A percentile compares a stretch with the other conserved stretches of the same genome.
These are phyloP conservation scores for Aurelia aurita DNA, from an alignment of 30 jellyfish, hydroid and myxozoan species.

Conservation along the genomic window DNA sequence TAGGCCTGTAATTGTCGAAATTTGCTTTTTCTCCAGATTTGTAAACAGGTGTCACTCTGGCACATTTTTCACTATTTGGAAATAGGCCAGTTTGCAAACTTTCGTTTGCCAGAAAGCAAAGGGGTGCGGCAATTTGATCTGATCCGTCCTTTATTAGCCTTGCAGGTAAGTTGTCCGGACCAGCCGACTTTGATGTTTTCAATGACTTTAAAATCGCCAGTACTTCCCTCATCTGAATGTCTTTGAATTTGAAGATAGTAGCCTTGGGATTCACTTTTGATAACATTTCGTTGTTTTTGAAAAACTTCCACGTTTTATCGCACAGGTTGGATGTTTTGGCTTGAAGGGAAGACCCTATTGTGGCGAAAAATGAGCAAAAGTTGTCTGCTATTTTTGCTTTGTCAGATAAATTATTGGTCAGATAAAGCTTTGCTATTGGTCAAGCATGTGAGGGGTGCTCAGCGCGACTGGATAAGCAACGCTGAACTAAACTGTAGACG, in stretches of 20 bases:
- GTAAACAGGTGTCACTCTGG: constrained; percentile 52
- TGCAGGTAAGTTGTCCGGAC: constrained; percentile 42
- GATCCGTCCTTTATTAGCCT: constrained; percentile 68
- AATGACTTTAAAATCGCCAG: constrained; percentile 52
- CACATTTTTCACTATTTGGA: constrained; percentile 52
- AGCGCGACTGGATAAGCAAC: too few relatives aligned
- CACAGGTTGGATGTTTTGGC: constrained; percentile 24
- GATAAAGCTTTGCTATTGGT: too few relatives aligned
- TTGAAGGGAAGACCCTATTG: constrained; percentile 56
- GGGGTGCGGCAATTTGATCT: constrained; percentile 60
- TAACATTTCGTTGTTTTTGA: constrained; percentile 20
- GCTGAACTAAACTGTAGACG: too few relatives aligned
- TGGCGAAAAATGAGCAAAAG: constrained; percentile 48
- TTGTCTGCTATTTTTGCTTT: constrained; percentile 54
- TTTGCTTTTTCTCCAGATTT: too few relatives aligned
- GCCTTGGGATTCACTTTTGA: constrained; percentile 62
- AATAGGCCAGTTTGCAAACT: constrained; percentile 57
- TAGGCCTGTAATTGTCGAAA: too few relatives aligned
- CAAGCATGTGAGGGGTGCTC: too few relatives aligned
- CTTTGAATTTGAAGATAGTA: constrained; percentile 41
- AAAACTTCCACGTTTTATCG: constrained; percentile 37
- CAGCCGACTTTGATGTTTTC: constrained; percentile 44
- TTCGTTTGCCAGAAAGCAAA: constrained; percentile 46
- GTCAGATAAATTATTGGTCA: too few relatives aligned
- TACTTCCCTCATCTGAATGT: constrained; percentile 59